Conservation (phyloP, 2,888 invertebrate species). For the Aspidapion aeneum region DNA sequence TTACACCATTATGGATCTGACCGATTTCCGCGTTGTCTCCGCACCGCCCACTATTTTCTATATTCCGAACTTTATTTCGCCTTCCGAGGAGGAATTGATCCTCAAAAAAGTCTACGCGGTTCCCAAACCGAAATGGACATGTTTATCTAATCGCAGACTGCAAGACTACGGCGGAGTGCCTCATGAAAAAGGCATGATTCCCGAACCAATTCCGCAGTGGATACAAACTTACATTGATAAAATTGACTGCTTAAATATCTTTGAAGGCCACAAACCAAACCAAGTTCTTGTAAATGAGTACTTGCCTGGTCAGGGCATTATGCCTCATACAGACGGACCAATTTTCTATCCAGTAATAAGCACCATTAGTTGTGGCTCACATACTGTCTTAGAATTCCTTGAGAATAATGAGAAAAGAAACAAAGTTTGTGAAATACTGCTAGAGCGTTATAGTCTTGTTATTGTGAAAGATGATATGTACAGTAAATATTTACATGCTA, state of each 20-base stretch:
- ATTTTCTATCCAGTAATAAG: slow-evolving; percentile 90
- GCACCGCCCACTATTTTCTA: slow-evolving; percentile 59
- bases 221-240: slow-evolving; percentile 66
- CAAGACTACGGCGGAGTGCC: slow-evolving; percentile 98
- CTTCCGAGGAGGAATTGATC: slow-evolving; percentile 67
- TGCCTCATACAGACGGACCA: slow-evolving; percentile 96
- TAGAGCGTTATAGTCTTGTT: slow-evolving; percentile 86
- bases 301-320: slow-evolving; percentile 88
- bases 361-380: slow-evolving; percentile 89
- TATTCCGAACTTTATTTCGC: slow-evolving; percentile 81
- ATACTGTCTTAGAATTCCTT: slow-evolving; percentile 85
- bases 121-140: slow-evolving; percentile 96
- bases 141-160: slow-evolving; percentile 83
- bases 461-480: slow-evolving; percentile 83
- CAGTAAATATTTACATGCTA: slow-evolving; percentile 80
- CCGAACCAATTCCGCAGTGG: slow-evolving; percentile 87
- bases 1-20: not conserved
- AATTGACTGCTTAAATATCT: slow-evolving; percentile 64
- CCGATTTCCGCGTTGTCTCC: not conserved
- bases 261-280: slow-evolving; percentile 75
- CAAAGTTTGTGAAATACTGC: slow-evolving; percentile 66
- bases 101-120: slow-evolving; percentile 69
- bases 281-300: slow-evolving; percentile 97
- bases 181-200: slow-evolving; percentile 89
- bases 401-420: slow-evolving; percentile 49